Conservation (phyloP, 2,113 vertebrate species). For the Aix galericulata region DNA sequence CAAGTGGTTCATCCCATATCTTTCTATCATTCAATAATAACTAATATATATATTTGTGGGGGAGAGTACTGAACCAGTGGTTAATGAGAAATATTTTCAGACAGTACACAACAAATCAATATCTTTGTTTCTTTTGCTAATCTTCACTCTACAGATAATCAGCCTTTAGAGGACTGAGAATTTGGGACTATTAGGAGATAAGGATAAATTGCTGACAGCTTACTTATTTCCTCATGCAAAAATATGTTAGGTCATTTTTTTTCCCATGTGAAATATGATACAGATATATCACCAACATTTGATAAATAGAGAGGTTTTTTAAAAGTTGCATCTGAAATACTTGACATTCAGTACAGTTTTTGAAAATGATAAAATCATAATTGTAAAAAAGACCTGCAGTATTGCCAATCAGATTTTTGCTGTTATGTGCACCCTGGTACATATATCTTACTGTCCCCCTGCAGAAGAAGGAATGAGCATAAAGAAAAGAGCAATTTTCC, state of each 20-base stretch:
- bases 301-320: conserved; percentile 68
- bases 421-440: conserved; percentile 67
- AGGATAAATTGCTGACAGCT: conserved; percentile 16
- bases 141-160: conserved; percentile 45
- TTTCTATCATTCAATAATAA: not conserved
- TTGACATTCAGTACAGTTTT: conserved; percentile 76
- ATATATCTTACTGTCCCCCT: conserved; percentile 75
- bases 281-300: conserved; percentile 55
- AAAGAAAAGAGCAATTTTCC: conserved; percentile 92
- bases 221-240: conserved; percentile 52
- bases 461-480: conserved; percentile 82
- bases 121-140: conserved; percentile 36
- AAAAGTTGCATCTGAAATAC: conserved; percentile 55
- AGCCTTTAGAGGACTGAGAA: conserved; percentile 31
- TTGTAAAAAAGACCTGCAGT: conserved; percentile 73
- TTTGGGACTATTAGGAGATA: conserved; percentile 33
- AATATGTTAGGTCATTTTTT: conserved; percentile 32
- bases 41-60: not conserved
- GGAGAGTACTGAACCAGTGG: not conserved
- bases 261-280: conserved; percentile 8
- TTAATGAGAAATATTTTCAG: conserved; percentile 59
- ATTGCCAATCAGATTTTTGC: conserved; percentile 71
- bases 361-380: conserved; percentile 79
- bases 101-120: not conserved
- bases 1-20: not conserved